Evolutionary conservation across 2,113 vertebrate genomes (phyloP).

Genomic region (Glaucomys volans): DNA sequence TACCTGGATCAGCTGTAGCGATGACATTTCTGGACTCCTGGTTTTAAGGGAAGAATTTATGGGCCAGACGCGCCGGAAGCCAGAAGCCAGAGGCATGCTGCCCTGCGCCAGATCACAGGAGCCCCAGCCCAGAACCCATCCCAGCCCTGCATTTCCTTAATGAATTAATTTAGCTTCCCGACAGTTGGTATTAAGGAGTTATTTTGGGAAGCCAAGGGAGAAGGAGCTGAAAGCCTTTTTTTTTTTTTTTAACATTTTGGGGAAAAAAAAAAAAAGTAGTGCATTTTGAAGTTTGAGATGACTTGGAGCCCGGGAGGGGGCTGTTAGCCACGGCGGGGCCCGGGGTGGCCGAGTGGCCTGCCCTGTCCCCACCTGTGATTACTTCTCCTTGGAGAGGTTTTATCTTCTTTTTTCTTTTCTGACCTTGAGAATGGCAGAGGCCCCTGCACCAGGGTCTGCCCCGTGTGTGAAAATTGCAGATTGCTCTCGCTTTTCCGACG

Average conservation of each 20-base stretch:
- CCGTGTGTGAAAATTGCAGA: conserved; percentile 51
- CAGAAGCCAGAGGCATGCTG: background rate
- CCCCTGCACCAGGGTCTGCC: background rate
- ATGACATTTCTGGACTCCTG: conserved; percentile 66
- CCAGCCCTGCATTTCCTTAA: conserved; percentile 28
- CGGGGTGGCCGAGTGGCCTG: rapidly evolving
- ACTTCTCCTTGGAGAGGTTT: background rate
- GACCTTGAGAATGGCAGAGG: background rate
- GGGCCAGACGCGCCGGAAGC: background rate
- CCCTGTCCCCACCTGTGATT: background rate
- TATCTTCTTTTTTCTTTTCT: background rate
- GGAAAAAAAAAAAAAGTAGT: background rate
- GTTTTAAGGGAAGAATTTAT: conserved; percentile 74
- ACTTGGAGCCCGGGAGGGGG: background rate
- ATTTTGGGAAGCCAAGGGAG: conserved; percentile 71
- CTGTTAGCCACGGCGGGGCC: background rate
- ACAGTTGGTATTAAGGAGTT: conserved; percentile 75
- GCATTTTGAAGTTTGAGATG: conserved; percentile 34
- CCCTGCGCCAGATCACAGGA: background rate
- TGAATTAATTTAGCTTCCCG: conserved; percentile 58
- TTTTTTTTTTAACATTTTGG: conserved; percentile 10
- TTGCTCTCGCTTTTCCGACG: conserved; percentile 66
- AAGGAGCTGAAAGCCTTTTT: conserved; percentile 60
- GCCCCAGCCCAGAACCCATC: background rate
- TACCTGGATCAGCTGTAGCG: conserved; percentile 74